A percentile compares a stretch with the other conserved stretches of the same genome.
Evolutionary conservation across 2,888 invertebrate species (phyloP).

Genomic region (Pycnomerus fuliginosus): DNA sequence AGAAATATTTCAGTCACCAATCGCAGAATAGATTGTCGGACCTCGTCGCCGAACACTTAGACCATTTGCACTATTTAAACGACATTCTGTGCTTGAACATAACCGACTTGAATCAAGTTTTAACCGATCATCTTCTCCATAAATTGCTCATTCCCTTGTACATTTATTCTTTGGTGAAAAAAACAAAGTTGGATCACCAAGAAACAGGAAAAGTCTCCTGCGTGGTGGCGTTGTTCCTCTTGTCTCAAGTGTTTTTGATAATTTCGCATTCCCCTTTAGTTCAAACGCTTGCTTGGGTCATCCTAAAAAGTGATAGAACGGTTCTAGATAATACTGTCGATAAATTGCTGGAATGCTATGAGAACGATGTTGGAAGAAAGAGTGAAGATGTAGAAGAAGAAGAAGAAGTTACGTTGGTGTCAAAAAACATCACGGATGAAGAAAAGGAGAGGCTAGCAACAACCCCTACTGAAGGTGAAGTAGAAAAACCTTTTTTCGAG

Average conservation of each 20-base stretch:
- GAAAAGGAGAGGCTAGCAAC: conserved; percentile 68
- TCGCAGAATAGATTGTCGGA: conserved; percentile 88
- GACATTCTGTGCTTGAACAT: conserved; percentile 93
- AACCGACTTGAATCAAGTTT: conserved; percentile 87
- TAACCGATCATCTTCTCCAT: conserved; percentile 91
- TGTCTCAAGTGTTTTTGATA: conserved; percentile 94
- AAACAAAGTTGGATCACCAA: too few species aligned
- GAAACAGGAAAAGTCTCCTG: conserved; percentile 75
- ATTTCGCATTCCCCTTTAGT: conserved; percentile 89
- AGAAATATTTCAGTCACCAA: conserved; percentile 78
- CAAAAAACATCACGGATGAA: conserved; percentile 90
- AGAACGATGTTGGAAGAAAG: conserved; percentile 38
- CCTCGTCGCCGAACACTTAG: conserved; percentile 94
- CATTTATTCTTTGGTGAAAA: conserved; percentile 76
- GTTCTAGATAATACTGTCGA: conserved; percentile 48
- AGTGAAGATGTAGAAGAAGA: conserved; percentile 47
- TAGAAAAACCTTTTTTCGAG: conserved; percentile 81
- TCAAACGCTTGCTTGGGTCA: conserved; percentile 85
- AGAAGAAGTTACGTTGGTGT: too few species aligned
- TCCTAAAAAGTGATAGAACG: conserved; percentile 74
- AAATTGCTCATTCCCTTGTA: conserved; percentile 91
- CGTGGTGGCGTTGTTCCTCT: conserved; percentile 85
- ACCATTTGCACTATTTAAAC: conserved; percentile 95
- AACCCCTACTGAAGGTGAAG: conserved; percentile 38
- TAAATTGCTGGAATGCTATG: conserved; percentile 47